Evolutionary conservation across 2,888 invertebrate genomes (phyloP), one percentile per base, ranked within the genome.

Genomic region (Hydroisotoma schaefferi): DNA sequence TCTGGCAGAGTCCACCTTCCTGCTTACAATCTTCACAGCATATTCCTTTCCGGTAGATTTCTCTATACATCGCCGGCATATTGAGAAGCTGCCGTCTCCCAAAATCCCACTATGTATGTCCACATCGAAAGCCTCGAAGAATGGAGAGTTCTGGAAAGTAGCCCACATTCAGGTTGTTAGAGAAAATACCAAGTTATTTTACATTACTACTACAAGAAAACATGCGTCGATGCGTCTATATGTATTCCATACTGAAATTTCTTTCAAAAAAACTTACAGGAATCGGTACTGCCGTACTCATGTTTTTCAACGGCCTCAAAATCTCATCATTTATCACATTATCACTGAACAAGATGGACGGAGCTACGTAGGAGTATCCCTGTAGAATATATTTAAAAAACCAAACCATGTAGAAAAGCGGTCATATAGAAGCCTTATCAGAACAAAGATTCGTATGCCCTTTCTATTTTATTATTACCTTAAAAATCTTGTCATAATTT

Each of bases 281-380:
- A 38, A 64, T 64, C 37, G 66, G 57, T 37, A 61, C 28, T 27
- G 60, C 57, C 28, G 62, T 28, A 55, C 64, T 67, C 57, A 62
- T 56, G 48, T 66, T 55, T 55, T 68, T 73, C 48, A 74, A 75
- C 48, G 74, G 74, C 69, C 74, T 75, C 77, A 86, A 83, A 59
- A 87, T 82, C 73, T 88, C 87, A 59, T 87, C 85, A 22, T 87
- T 86, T 70, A 88, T 84, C 2, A 84, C 82, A 75, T 89, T 90
- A 75, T 87, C 86, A 22, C 85, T 85, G 79, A 92, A 90, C 68
- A 92, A 80, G 67, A 94, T 85, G 64, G 92, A 91, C 0, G 97
- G 97, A 0, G 95, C 90, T 56, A 97, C 89, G 78, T 92, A 98
- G 0, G 95, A 95, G 76, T 97, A 98, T 28, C 94, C 90, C 87